These are phyloP conservation scores for Vanessa cardui DNA, from an alignment of 2,888 invertebrate genomes.

Conservation along the genomic window DNA sequence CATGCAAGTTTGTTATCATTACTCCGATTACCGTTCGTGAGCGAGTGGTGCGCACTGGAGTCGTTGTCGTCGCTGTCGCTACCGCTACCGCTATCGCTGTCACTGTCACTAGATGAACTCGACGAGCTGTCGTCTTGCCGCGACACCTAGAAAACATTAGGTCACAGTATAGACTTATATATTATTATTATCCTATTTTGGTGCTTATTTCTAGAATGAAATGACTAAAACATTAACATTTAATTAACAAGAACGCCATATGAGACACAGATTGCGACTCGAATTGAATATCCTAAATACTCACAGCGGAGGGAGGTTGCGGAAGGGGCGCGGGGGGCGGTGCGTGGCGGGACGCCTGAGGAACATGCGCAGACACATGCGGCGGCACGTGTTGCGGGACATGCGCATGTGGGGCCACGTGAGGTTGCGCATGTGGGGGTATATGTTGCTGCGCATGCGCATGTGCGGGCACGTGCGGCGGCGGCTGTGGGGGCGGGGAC, in stretches of 20 bases:
- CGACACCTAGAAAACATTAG: constrained; percentile 37
- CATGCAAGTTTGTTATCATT: too few species aligned
- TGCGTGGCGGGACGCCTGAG: constrained; percentile 27
- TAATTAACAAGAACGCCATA: too few species aligned
- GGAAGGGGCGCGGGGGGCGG: constrained; percentile 27
- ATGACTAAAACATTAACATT: too few species aligned
- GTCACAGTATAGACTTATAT: too few species aligned
- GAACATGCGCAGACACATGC: constrained; percentile 32
- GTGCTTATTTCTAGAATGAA: too few species aligned
- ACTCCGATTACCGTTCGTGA: constrained; percentile 55
- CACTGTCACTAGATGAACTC: constrained; percentile 75
- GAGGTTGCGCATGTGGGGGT: constrained; percentile 29
- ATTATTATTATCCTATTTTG: too few species aligned
- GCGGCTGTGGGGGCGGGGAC: constrained; percentile 42
- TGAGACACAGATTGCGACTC: background rate
- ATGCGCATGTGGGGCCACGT: constrained; percentile 28
- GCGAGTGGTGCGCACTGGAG: constrained; percentile 51
- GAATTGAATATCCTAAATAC: constrained; percentile 2
- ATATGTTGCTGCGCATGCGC: constrained; percentile 34
- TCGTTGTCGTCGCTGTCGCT: constrained; percentile 71
- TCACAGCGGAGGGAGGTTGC: constrained; percentile 28
- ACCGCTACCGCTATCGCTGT: constrained; percentile 70
- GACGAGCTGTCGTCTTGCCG: constrained; percentile 74
- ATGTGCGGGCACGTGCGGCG: constrained; percentile 30
- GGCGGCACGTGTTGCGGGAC: constrained; percentile 11